These are phyloP conservation scores for Diarsia brunnea DNA, from an alignment of 2,888 invertebrate genomes.

Conservation along the genomic window DNA sequence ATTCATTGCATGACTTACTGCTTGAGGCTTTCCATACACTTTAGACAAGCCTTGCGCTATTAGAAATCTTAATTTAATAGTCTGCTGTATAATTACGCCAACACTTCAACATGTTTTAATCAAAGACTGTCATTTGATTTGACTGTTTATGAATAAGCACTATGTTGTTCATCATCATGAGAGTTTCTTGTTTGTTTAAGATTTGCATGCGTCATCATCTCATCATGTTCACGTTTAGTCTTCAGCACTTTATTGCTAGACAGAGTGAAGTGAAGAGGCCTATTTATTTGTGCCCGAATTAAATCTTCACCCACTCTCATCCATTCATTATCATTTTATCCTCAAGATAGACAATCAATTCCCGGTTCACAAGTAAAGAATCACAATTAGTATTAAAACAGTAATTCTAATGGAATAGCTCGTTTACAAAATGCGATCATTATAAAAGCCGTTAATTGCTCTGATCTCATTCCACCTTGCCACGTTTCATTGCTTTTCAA, in stretches of 20 bases:
- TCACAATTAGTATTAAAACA: constrained; percentile 21
- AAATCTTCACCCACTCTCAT: not conserved
- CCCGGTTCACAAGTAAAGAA: constrained; percentile 7
- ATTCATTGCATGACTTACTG: constrained; percentile 44
- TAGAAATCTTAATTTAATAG: constrained; percentile 57
- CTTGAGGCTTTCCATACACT: constrained; percentile 38
- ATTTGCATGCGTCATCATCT: not conserved
- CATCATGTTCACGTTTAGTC: not conserved
- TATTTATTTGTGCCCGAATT: not conserved
- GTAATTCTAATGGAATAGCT: constrained; percentile 27
- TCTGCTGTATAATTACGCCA: constrained; percentile 39
- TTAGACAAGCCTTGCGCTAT: constrained; percentile 31
- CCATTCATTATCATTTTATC: not conserved
- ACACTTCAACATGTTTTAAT: constrained; percentile 37
- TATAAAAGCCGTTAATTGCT: constrained; percentile 59
- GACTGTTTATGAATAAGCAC: constrained; percentile 16
- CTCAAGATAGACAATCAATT: constrained; percentile 2
- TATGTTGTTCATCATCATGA: not conserved
- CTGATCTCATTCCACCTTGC: constrained; percentile 56
- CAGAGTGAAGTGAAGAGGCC: too few relatives aligned
- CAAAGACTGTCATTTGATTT: constrained; percentile 19
- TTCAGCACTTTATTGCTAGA: not conserved
- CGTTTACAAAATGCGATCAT: constrained; percentile 44
- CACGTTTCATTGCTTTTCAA: constrained; percentile 66
- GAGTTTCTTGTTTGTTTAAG: not conserved